Percentiles rank a stretch among this genome's conserved stretches.
These are phyloP conservation scores for Celastrina argiolus DNA, from an alignment of 2,888 invertebrate genomes.

Conservation along the genomic window DNA sequence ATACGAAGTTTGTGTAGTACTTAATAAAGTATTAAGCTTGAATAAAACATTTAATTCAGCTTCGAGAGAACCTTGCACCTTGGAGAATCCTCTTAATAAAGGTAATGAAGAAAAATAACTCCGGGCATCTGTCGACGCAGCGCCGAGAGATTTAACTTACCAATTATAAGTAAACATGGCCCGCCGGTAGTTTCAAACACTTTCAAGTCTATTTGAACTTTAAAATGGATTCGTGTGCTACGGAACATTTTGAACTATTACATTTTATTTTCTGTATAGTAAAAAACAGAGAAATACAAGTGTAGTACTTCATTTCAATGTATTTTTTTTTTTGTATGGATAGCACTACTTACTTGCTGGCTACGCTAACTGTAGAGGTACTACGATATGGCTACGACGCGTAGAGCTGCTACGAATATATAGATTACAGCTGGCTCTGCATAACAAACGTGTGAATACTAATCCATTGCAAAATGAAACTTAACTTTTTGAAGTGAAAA, in stretches of 20 bases:
- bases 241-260: background rate
- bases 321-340: background rate
- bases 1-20: background rate
- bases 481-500: too few relatives aligned
- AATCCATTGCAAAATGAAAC: too few relatives aligned
- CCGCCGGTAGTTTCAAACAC: background rate
- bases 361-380: background rate
- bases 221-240: background rate
- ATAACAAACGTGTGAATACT: too few relatives aligned
- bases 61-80: conserved; percentile 19
- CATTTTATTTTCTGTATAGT: background rate
- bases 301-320: background rate
- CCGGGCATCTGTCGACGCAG: conserved; percentile 4
- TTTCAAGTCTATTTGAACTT: conserved; percentile 2
- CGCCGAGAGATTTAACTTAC: background rate
- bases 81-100: conserved; percentile 21
- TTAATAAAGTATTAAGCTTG: conserved; percentile 19
- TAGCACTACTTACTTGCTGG: background rate
- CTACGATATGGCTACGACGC: background rate
- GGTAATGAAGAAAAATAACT: conserved; percentile 22
- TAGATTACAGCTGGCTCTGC: background rate
- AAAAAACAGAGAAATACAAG: background rate
- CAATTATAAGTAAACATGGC: conserved; percentile 13
- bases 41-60: conserved; percentile 21
- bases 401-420: background rate